Evolutionary conservation across 2,888 invertebrate species (phyloP).

Genomic region (Melipona beecheii): DNA sequence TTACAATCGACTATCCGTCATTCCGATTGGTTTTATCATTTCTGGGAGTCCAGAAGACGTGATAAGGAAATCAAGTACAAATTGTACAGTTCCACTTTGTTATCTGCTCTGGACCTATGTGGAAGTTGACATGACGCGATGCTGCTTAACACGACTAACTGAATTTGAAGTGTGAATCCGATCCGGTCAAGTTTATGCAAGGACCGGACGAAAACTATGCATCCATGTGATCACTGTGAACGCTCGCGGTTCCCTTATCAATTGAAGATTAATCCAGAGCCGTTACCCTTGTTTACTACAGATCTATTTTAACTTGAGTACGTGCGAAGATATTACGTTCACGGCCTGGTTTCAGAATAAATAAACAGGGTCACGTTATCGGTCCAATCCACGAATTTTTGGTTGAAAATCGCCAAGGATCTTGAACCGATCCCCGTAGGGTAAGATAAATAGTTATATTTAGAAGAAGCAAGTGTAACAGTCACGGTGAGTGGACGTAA

Average conservation of each 20-base stretch:
- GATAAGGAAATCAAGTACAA: constrained; percentile 19
- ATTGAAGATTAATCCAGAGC: constrained; percentile 69
- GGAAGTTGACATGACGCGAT: background rate
- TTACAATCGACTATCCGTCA: background rate
- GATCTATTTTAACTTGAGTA: constrained; percentile 65
- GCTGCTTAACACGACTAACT: background rate
- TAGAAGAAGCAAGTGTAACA: background rate
- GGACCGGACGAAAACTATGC: background rate
- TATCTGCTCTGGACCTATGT: background rate
- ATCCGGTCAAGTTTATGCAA: background rate
- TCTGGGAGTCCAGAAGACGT: background rate
- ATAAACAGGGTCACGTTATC: constrained; percentile 72
- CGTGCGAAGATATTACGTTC: constrained; percentile 65
- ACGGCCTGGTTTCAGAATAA: constrained; percentile 74
- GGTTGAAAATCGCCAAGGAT: background rate
- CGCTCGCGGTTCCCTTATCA: constrained; percentile 71
- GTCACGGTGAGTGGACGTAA: background rate
- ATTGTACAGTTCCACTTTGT: background rate
- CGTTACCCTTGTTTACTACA: constrained; percentile 79
- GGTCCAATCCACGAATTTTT: constrained; percentile 1
- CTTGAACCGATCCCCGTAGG: background rate
- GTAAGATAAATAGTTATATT: background rate
- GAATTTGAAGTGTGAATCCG: background rate
- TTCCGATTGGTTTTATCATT: constrained; percentile 5
- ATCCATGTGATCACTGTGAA: constrained; percentile 54